phyloP scores from a whole-genome alignment of 2,888 invertebrate species.

The Patella pellucida region DNA sequence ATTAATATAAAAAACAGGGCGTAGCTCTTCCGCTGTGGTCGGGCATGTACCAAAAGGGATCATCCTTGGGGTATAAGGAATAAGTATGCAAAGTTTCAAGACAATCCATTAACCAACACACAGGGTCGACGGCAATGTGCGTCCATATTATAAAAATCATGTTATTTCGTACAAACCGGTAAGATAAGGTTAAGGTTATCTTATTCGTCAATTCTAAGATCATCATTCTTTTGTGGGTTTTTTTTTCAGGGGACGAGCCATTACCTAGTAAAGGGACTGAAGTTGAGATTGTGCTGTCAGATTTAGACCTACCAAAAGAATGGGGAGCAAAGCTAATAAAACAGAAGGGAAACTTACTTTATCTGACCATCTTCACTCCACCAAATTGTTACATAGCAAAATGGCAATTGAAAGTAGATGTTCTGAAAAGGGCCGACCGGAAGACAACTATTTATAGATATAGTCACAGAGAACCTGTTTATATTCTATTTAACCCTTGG shows the following conservation, averaged over 20 bases:
- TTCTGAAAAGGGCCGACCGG: slow-evolving; percentile 32
- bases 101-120: too few species aligned
- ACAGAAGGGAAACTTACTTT: slow-evolving; percentile 32
- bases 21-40: too few species aligned
- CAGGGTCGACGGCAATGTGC: too few species aligned
- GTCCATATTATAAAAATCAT: too few species aligned
- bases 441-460: slow-evolving; percentile 30
- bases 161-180: too few species aligned
- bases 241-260: slow-evolving; percentile 47
- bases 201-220: background rate
- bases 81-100: too few species aligned
- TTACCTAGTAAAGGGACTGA: slow-evolving; percentile 50
- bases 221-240: background rate
- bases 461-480: slow-evolving; percentile 72
- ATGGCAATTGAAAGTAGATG: slow-evolving; percentile 43
- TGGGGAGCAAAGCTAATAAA: slow-evolving; percentile 45
- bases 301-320: slow-evolving; percentile 31
- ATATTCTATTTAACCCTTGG: slow-evolving; percentile 91
- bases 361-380: slow-evolving; percentile 38
- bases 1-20: too few species aligned
- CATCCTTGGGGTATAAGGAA: too few species aligned
- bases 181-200: too few species aligned
- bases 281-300: slow-evolving; percentile 52
- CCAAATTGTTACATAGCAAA: slow-evolving; percentile 44
- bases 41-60: too few species aligned